phyloP scores from a whole-genome alignment of 2,888 invertebrate species.

The Megastigmus dorsalis region DNA sequence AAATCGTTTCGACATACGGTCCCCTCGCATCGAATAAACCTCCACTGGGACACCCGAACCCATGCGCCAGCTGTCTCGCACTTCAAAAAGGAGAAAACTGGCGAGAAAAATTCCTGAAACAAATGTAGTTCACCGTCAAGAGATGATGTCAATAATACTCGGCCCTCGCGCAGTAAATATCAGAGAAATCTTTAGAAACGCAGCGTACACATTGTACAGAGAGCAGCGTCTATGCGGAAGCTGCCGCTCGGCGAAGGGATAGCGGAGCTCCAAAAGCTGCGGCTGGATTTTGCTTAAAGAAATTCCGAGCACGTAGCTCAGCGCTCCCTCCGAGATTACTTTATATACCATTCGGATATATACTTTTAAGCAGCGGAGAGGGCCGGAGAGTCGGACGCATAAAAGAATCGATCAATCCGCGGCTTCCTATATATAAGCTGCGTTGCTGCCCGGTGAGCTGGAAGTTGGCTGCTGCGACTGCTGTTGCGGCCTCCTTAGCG shows the following conservation, averaged over 20 bases:
- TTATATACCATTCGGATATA: neutral
- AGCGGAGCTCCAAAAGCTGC: neutral
- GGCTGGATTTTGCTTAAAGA: conserved; percentile 1
- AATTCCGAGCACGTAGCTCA: conserved; percentile 17
- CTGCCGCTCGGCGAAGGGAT: too few relatives aligned
- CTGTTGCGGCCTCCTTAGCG: too few relatives aligned
- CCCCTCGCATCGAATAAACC: too few relatives aligned
- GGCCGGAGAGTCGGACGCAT: neutral
- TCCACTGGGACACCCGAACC: too few relatives aligned
- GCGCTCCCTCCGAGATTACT: conserved; percentile 26
- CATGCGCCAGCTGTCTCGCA: too few relatives aligned
- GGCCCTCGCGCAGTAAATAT: neutral
- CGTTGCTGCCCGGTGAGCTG: neutral
- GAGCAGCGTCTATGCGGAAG: too few relatives aligned
- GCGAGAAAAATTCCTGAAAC: too few relatives aligned
- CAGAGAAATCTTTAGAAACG: conserved; percentile 1
- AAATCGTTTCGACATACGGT: too few relatives aligned
- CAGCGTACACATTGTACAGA: neutral
- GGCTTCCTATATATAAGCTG: too few relatives aligned
- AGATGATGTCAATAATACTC: neutral
- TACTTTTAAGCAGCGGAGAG: neutral
- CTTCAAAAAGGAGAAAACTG: too few relatives aligned
- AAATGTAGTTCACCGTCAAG: too few relatives aligned
- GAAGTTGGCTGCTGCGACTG: neutral
- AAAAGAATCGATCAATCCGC: conserved; percentile 53